These are phyloP conservation scores for Cyprinodon variegatus DNA, from an alignment of 2,113 vertebrate species.

Conservation along the genomic window DNA sequence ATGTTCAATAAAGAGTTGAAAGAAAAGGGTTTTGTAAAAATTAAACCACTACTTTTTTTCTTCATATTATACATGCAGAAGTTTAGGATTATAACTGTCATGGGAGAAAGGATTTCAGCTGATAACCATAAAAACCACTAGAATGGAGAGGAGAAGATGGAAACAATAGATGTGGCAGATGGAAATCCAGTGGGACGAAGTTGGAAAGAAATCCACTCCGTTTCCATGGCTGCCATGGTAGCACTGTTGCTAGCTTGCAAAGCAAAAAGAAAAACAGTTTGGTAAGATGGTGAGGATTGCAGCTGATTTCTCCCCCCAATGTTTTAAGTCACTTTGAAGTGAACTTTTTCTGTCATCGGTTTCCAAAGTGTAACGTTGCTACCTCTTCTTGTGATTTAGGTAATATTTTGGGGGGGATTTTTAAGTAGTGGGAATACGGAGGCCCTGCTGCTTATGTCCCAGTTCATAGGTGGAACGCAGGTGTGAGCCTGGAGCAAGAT, in stretches of 20 bases:
- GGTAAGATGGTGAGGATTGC: conserved; percentile 44
- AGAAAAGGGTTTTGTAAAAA: not conserved
- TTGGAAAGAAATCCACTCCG: conserved; percentile 34
- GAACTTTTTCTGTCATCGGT: not conserved
- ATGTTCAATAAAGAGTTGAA: not conserved
- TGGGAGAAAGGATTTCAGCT: conserved; percentile 13
- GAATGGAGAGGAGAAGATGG: conserved; percentile 29
- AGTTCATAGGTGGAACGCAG: conserved; percentile 50
- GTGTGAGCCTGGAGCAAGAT: conserved; percentile 55
- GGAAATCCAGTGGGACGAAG: conserved; percentile 56
- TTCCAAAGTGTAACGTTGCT: not conserved
- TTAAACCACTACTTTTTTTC: not conserved
- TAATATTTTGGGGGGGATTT: conserved; percentile 9
- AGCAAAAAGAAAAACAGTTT: conserved; percentile 17
- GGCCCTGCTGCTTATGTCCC: conserved; percentile 59
- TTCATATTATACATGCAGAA: not conserved
- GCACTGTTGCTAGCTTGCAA: conserved; percentile 54
- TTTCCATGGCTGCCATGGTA: conserved; percentile 69
- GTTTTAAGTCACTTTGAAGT: conserved; percentile 16
- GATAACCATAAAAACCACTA: conserved; percentile 10
- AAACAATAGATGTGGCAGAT: conserved; percentile 53
- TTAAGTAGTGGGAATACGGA: conserved; percentile 21
- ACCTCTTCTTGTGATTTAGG: conserved; percentile 15
- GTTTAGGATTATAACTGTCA: not conserved
- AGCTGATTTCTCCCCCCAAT: conserved; percentile 12